Evolutionary conservation across 2,797 vertebrate genomes (phyloP).

Genomic region (Anas bahamensis): DNA sequence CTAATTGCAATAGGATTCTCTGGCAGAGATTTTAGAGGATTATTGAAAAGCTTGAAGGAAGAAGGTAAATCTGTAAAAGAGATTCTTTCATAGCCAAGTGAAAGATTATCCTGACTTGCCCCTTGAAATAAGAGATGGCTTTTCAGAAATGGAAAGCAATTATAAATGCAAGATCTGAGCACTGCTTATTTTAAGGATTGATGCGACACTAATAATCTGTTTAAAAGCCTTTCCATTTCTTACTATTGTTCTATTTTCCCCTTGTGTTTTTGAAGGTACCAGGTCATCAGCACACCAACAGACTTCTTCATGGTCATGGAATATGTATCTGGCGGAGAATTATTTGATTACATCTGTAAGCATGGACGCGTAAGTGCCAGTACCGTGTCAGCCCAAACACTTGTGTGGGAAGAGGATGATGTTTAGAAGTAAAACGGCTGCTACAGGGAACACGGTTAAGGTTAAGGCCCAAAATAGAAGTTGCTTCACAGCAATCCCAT

Average conservation of each 20-base stretch:
- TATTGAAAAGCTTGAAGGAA: not conserved
- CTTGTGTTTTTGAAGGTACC: conserved; percentile 86
- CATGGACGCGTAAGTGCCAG: conserved; percentile 90
- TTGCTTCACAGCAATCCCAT: conserved; percentile 36
- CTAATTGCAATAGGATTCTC: not conserved
- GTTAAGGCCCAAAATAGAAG: conserved; percentile 54
- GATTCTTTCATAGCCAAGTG: not conserved
- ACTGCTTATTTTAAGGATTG: not conserved
- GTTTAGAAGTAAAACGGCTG: not conserved
- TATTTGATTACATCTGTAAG: conserved; percentile 99
- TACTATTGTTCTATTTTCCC: not conserved
- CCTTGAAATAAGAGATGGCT: not conserved
- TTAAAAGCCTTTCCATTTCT: not conserved
- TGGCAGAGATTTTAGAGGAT: conserved; percentile 31
- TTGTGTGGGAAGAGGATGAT: conserved; percentile 10
- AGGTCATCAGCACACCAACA: conserved; percentile 97
- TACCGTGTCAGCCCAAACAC: not conserved
- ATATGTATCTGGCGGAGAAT: conserved; percentile 95
- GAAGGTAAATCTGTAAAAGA: not conserved
- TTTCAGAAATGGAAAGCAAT: not conserved
- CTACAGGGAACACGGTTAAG: not conserved
- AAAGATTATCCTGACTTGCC: not conserved
- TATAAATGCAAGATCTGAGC: not conserved
- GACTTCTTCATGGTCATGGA: conserved; percentile 99
- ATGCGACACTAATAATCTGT: not conserved